Evolutionary conservation across 2,888 invertebrate species (phyloP).

Genomic region (Philopedon plagiatum): DNA sequence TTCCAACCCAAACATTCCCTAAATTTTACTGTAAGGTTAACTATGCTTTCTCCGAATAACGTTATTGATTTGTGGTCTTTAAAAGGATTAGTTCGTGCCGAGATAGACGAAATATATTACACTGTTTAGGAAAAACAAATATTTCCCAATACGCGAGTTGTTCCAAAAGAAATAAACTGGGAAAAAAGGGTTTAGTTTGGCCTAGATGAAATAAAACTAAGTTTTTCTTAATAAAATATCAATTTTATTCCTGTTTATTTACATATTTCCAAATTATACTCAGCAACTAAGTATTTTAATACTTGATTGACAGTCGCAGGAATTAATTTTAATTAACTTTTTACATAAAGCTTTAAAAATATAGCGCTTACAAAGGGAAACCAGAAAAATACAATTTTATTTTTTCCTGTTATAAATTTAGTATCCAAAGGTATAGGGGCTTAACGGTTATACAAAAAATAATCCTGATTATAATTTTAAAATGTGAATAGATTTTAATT

Average conservation of each 20-base stretch:
- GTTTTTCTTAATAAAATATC: conserved; percentile 17
- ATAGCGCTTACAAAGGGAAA: not conserved
- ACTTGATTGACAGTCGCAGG: conserved; percentile 26
- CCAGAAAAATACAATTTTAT: not conserved
- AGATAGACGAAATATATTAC: not conserved
- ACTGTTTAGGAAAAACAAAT: not conserved
- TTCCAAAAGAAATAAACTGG: too few species aligned
- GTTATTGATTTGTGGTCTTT: not conserved
- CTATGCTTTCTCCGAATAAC: not conserved
- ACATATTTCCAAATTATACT: conserved; percentile 14
- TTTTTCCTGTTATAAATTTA: not conserved
- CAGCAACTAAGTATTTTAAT: not conserved
- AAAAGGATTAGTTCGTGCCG: not conserved
- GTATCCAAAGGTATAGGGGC: not conserved
- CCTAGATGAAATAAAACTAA: not conserved
- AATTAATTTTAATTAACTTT: not conserved
- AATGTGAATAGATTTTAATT: not conserved
- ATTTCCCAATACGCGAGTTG: too few species aligned
- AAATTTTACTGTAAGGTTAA: not conserved
- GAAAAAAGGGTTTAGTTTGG: too few species aligned
- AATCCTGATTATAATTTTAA: not conserved
- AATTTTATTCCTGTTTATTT: conserved; percentile 18
- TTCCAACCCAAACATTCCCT: not conserved
- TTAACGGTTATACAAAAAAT: not conserved
- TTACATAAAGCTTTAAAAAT: conserved; percentile 2